Evolutionary conservation across 2,113 vertebrate species (phyloP).

Genomic region (Zootoca vivipara): DNA sequence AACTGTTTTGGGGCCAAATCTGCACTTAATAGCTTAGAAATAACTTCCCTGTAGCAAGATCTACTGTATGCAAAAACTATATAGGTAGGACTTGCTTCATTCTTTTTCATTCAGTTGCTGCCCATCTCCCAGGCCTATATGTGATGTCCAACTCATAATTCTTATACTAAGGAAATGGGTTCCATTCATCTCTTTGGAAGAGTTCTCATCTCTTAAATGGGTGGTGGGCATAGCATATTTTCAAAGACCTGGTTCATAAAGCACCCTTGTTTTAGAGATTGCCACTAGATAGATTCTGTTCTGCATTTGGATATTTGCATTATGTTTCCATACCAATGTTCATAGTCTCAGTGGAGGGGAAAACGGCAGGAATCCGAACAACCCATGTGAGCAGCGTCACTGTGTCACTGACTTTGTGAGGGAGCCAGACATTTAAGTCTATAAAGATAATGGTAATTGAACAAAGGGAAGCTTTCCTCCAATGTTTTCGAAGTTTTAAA

Average conservation of each 20-base stretch:
- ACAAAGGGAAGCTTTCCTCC: background rate
- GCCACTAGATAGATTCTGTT: background rate
- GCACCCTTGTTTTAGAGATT: background rate
- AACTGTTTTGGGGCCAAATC: background rate
- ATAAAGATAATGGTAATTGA: background rate
- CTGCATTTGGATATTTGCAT: background rate
- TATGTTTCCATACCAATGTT: no score
- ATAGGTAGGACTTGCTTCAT: no score
- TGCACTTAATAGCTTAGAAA: background rate
- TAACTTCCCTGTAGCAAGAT: background rate
- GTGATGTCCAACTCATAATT: background rate
- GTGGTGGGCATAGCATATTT: background rate
- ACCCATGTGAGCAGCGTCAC: background rate
- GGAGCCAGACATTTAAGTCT: no score
- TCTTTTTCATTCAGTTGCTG: background rate
- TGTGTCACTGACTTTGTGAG: background rate
- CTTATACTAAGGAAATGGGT: background rate
- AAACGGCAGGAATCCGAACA: background rate
- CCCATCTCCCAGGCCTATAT: background rate
- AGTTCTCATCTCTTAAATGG: background rate
- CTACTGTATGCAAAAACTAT: background rate
- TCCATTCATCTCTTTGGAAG: background rate
- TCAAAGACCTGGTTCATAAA: background rate
- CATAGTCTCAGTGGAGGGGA: background rate
- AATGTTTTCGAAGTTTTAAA: background rate